phyloP scores from a whole-genome alignment of 2,797 vertebrate genomes.

The Schizopygopsis malacanthus region DNA sequence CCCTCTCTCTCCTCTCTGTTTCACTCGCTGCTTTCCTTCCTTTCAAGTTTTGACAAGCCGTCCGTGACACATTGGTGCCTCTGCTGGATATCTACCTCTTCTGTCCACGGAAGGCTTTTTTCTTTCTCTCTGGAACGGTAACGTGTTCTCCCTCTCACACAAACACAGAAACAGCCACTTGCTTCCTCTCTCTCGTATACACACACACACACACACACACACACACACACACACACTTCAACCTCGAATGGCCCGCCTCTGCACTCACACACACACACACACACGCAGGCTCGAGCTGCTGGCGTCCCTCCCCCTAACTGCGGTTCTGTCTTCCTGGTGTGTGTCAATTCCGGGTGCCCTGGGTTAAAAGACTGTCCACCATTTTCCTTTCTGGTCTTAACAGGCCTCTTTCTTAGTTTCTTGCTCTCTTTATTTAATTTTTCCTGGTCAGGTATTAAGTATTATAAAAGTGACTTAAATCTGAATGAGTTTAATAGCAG shows the following conservation, averaged over 20 bases:
- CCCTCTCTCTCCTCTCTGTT: slow-evolving; percentile 49
- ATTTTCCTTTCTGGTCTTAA: slow-evolving; percentile 19
- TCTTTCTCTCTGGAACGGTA: slow-evolving; percentile 1
- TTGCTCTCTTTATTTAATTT: slow-evolving; percentile 6
- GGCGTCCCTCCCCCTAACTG: slow-evolving; percentile 44
- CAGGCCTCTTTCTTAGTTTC: background rate
- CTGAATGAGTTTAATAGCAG: background rate
- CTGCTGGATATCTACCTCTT: background rate
- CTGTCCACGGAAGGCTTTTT: background rate
- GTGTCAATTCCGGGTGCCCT: slow-evolving; percentile 42
- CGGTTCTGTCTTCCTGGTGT: slow-evolving; percentile 55
- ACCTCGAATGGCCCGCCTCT: slow-evolving; percentile 25
- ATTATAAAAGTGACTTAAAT: background rate
- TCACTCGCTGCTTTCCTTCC: background rate
- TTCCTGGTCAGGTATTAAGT: background rate
- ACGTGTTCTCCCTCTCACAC: slow-evolving; percentile 28
- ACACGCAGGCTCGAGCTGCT: slow-evolving; percentile 15
- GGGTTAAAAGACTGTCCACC: slow-evolving; percentile 19
- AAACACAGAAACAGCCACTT: slow-evolving; percentile 32
- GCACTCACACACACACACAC: slow-evolving; percentile 7
- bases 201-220: slow-evolving; percentile 28
- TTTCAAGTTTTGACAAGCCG: slow-evolving; percentile 29
- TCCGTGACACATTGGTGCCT: slow-evolving; percentile 2
- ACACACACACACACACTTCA: slow-evolving; percentile 28
- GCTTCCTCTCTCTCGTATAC: slow-evolving; percentile 39